Evolutionary conservation across 2,797 vertebrate genomes (phyloP).

Genomic region (Periparus ater): DNA sequence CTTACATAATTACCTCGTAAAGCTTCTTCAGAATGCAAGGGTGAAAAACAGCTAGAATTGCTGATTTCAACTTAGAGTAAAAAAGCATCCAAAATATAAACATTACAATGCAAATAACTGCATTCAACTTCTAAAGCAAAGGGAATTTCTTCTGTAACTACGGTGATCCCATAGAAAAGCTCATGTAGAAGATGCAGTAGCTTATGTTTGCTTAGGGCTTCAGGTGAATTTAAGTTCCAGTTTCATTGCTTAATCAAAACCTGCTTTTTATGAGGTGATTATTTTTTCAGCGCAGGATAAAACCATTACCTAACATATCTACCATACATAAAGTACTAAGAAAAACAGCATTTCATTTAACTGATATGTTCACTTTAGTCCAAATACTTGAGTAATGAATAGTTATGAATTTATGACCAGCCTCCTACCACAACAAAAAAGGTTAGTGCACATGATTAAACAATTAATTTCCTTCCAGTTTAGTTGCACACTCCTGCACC

Average conservation of each 20-base stretch:
- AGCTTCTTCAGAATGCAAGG: not conserved
- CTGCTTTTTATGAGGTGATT: constrained; percentile 21
- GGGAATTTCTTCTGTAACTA: not conserved
- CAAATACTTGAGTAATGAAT: not conserved
- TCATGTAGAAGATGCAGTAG: not conserved
- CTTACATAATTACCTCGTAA: not conserved
- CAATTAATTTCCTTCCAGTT: not conserved
- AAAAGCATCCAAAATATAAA: not conserved
- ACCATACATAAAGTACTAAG: not conserved
- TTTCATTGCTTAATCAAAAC: constrained; percentile 9
- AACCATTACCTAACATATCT: not conserved
- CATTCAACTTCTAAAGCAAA: not conserved
- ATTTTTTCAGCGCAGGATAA: constrained; percentile 28
- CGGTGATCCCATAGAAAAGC: not conserved
- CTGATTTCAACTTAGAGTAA: not conserved
- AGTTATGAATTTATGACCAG: not conserved
- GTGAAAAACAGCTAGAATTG: not conserved
- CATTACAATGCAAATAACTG: not conserved
- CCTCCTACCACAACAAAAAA: not conserved
- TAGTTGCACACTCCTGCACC: not conserved
- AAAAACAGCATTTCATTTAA: not conserved
- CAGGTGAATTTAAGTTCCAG: not conserved
- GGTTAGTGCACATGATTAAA: not conserved
- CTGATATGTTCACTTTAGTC: not conserved
- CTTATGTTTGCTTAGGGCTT: not conserved